These are phyloP conservation scores for Tryphoninae sp. DNA, from an alignment of 2,888 invertebrate species.

Conservation along the genomic window DNA sequence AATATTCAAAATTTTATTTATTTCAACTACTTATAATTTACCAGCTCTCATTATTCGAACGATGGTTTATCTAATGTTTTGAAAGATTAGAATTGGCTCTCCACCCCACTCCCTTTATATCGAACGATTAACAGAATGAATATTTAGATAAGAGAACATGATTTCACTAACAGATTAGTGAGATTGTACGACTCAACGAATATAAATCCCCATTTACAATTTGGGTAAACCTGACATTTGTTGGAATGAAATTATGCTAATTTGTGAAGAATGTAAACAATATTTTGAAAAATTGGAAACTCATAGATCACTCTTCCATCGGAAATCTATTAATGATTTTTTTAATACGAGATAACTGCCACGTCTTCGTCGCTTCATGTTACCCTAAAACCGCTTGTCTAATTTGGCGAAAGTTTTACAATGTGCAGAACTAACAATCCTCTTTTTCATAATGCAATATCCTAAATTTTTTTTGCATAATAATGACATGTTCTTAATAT, in stretches of 20 bases:
- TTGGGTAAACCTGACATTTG: not conserved
- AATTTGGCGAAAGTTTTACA: too few species aligned
- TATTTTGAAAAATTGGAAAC: not conserved
- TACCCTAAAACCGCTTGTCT: too few species aligned
- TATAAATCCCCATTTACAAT: not conserved
- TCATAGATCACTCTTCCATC: not conserved
- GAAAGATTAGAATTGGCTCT: not conserved
- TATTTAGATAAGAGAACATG: constrained; percentile 24
- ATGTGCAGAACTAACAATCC: too few species aligned
- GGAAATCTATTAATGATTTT: too few species aligned
- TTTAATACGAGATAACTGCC: too few species aligned
- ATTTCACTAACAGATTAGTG: constrained; percentile 18
- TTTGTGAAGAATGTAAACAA: too few species aligned
- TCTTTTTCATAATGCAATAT: too few species aligned
- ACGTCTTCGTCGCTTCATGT: too few species aligned
- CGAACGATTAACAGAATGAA: not conserved
- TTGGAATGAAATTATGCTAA: not conserved
- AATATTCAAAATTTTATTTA: not conserved
- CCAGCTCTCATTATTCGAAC: not conserved
- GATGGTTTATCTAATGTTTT: not conserved
- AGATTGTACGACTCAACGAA: constrained; percentile 10
- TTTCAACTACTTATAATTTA: too few species aligned
- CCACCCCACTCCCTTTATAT: not conserved
- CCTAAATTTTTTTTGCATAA: too few species aligned
- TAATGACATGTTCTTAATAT: too few species aligned